These are phyloP conservation scores for Columba guinea DNA, from an alignment of 2,797 vertebrate species.

Conservation along the genomic window DNA sequence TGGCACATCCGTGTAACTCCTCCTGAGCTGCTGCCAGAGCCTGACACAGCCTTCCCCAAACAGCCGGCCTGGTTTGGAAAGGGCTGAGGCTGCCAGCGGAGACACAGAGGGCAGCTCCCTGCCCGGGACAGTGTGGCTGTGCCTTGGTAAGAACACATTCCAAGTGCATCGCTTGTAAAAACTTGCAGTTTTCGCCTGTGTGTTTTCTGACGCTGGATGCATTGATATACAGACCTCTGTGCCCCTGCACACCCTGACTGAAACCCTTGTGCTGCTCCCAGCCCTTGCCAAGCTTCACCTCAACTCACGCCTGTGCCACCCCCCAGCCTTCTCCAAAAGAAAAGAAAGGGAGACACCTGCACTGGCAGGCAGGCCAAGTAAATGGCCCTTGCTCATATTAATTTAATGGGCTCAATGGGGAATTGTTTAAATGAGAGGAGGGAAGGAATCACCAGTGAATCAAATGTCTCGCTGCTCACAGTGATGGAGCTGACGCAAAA, in stretches of 20 bases:
- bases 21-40: background rate
- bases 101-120: background rate
- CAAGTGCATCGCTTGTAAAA: background rate
- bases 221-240: background rate
- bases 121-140: background rate
- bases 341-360: background rate
- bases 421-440: conserved; percentile 62
- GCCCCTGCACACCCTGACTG: accelerated
- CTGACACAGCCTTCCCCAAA: conserved; percentile 3
- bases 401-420: conserved; percentile 26
- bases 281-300: background rate
- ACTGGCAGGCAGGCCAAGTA: background rate
- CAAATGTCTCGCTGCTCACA: background rate
- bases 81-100: background rate
- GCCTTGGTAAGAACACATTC: background rate
- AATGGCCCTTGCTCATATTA: background rate
- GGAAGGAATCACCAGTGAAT: background rate
- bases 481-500: conserved; percentile 50
- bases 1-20: background rate
- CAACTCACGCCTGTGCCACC: accelerated
- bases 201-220: background rate
- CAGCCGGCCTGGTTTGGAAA: background rate
- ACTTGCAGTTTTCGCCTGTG: background rate
- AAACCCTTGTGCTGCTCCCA: accelerated
- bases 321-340: background rate